A percentile compares a stretch with the other conserved stretches of the same genome.
Conservation (phyloP, 2,113 vertebrate genomes). For the Coracopsis vasa region DNA sequence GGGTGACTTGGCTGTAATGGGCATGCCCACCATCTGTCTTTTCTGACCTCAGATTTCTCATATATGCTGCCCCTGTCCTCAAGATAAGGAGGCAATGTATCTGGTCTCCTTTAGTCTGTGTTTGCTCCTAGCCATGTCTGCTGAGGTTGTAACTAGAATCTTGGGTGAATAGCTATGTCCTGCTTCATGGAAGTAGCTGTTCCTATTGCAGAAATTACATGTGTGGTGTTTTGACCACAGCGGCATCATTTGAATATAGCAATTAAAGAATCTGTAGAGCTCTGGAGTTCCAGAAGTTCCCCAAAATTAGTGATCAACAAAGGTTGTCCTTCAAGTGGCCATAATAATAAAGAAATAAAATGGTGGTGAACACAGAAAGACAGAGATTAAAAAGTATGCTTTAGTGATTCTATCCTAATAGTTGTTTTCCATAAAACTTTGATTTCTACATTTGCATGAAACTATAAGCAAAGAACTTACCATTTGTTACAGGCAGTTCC, state of each 20-base stretch:
- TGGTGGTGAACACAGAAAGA: neutral
- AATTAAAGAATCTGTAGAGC: neutral
- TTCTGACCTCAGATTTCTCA: neutral
- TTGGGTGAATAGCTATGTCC: neutral
- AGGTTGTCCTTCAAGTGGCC: neutral
- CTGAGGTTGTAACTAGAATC: neutral
- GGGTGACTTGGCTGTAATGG: neutral
- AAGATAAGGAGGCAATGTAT: neutral
- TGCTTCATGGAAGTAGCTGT: neutral
- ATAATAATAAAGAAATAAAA: neutral
- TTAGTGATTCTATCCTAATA: neutral
- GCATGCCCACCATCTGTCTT: slow-evolving; percentile 44
- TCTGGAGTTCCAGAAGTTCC: neutral
- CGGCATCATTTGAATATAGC: neutral
- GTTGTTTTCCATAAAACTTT: neutral
- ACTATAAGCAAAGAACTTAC: neutral
- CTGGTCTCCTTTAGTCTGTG: neutral
- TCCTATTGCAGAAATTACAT: neutral
- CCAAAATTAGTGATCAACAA: neutral
- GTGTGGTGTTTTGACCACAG: neutral
- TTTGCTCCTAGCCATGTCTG: neutral
- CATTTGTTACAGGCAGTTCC: neutral
- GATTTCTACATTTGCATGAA: neutral
- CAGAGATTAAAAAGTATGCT: neutral
- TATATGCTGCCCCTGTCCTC: neutral